Base-by-base conservation (phyloP, 2,113 vertebrate genomes). In the Xiphias gladius region DNA sequence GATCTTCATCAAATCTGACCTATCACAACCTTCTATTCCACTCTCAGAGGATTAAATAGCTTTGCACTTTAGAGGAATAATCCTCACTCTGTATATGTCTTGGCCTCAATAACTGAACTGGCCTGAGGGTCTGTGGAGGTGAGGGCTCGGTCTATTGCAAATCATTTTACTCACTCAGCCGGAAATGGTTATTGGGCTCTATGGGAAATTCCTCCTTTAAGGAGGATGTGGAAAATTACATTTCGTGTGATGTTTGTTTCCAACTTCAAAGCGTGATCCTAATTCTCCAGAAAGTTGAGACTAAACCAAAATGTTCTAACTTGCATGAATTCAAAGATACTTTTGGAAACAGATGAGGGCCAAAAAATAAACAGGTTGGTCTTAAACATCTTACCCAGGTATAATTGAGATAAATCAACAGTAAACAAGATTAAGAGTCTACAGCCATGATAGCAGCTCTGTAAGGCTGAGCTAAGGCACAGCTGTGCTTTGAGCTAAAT, bases 1-100 rank as follows among this genome's bases (percentile, higher is more conserved):
- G 90, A 92, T 93, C 90, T 88, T 88, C 87, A 73, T 75, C 81
- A 92, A 90, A 93, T 93, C 92, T 93, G 85, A 86, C 90, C 86
- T 76, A 86, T 86, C 57, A 85, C 80, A 85, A 55, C 79, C 87
- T 89, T 72, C 78, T 55, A 68, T 76, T 86, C 84, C 90, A 87
- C 91, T 91, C 85, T 88, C 83, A 20, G 58, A 67, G 89, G 92
- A 95, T 93, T 92, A 92, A 86, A 91, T 64, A 89, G 89, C 86
- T 89, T 88, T 90, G 88, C 85, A 91, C 86, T 93, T 90, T 91
- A 92, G 76, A 88, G 76, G 39, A 88, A 76, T 93, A 93, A 93
- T 93, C 93, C 90, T 69, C 61, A 68, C 83, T 86, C 73, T 79
- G 70, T 88, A 73, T 84, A 76, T 89, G 86, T 92, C 89, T 93